A percentile compares a stretch with the other conserved stretches of the same genome.
Conservation (phyloP, 2,113 vertebrate species). For the Haplotaxodon microlepis region DNA sequence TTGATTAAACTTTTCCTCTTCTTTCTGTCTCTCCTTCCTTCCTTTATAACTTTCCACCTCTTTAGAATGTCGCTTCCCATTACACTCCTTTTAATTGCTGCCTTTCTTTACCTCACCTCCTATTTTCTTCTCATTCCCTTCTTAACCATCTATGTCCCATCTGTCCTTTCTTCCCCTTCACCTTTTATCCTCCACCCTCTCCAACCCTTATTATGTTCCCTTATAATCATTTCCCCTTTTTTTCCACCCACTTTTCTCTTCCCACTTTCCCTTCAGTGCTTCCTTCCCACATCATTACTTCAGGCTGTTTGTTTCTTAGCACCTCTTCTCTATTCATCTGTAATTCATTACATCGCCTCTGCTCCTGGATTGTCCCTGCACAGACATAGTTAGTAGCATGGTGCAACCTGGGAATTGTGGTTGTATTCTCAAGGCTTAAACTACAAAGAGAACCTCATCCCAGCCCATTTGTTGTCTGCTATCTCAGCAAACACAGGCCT, state of each 20-base stretch:
- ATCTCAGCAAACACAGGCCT: constrained; percentile 9
- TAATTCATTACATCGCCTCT: constrained; percentile 26
- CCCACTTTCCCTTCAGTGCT: not conserved
- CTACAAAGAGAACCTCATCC: constrained; percentile 30
- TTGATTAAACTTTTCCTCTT: not conserved
- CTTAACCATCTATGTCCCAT: not conserved
- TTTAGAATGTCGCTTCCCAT: not conserved
- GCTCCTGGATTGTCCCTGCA: not conserved
- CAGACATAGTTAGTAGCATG: not conserved
- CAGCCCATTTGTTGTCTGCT: constrained; percentile 16
- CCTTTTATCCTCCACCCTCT: not conserved
- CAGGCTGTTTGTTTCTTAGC: not conserved
- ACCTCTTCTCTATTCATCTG: constrained; percentile 8
- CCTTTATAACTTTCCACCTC: not conserved
- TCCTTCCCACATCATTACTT: not conserved
- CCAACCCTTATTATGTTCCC: not conserved
- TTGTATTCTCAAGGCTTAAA: constrained; percentile 12
- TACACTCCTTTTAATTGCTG: not conserved
- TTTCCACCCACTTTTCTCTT: not conserved
- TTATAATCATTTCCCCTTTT: not conserved
- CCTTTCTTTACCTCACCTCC: not conserved
- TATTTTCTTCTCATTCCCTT: not conserved
- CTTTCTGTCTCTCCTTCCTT: not conserved
- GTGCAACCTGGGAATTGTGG: constrained; percentile 21
- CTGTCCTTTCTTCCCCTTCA: not conserved